Percentiles rank a stretch among this genome's conserved stretches.
These are phyloP conservation scores for Calephelis virginiensis DNA, from an alignment of 1,140 invertebrate genomes.

Conservation along the genomic window DNA sequence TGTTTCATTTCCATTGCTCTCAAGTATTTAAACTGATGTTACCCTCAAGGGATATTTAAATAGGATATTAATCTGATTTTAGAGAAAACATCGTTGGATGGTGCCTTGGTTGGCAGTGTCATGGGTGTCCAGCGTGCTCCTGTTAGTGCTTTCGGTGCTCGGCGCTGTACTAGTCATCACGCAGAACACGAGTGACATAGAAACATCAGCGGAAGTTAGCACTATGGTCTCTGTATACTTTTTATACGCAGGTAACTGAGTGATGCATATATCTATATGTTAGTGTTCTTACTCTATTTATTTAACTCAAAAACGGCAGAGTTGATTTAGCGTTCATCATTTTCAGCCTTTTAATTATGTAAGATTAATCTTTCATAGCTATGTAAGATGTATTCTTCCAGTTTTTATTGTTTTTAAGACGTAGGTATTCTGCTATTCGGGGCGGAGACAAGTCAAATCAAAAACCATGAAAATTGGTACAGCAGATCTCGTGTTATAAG, in stretches of 20 bases:
- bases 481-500: no score
- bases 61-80: conserved; percentile 16
- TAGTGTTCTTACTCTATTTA: not conserved
- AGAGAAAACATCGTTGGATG: conserved; percentile 47
- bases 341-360: no score
- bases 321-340: no score
- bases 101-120: conserved; percentile 46
- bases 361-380: no score
- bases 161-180: conserved; percentile 41
- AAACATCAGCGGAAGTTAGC: conserved; percentile 38
- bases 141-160: conserved; percentile 36
- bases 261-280: not conserved
- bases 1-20: no score
- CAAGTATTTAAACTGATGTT: no score
- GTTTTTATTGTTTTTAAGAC: no score
- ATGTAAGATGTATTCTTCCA: no score
- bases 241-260: conserved; percentile 41
- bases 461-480: no score
- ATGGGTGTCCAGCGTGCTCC: conserved; percentile 37
- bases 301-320: not conserved
- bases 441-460: no score
- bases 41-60: no score
- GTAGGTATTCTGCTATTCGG: no score
- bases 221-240: conserved; percentile 50
- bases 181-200: conserved; percentile 27